A percentile compares a stretch with the other conserved stretches of the same genome.
phyloP scores from a whole-genome alignment of 2,797 vertebrate species.

The Sebastes itinus region DNA sequence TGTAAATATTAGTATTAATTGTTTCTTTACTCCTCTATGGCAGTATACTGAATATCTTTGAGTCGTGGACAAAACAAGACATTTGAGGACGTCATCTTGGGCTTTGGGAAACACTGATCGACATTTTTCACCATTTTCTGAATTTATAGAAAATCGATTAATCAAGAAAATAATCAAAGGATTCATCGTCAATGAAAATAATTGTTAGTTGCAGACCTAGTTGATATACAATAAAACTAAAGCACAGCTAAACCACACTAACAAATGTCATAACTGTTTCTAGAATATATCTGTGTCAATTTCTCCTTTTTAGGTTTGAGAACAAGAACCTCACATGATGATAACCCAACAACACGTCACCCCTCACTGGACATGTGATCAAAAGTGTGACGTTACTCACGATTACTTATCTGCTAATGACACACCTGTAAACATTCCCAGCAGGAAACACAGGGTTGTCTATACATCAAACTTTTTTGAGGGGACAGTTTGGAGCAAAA shows the following conservation, averaged over 20 bases:
- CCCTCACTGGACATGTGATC: slow-evolving; percentile 9
- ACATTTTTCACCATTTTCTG: too few relatives aligned
- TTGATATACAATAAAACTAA: background rate
- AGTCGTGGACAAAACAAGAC: too few relatives aligned
- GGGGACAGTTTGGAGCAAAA: background rate
- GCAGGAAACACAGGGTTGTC: background rate
- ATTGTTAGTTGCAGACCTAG: too few relatives aligned
- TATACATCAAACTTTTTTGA: background rate
- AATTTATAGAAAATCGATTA: too few relatives aligned
- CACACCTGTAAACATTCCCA: slow-evolving; percentile 59
- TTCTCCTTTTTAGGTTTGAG: background rate
- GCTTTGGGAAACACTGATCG: too few relatives aligned
- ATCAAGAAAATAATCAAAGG: too few relatives aligned
- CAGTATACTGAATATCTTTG: too few relatives aligned
- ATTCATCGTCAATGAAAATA: too few relatives aligned
- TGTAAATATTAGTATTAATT: too few relatives aligned
- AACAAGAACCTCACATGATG: background rate
- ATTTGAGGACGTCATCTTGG: background rate
- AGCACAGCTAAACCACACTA: background rate
- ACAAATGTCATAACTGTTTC: background rate
- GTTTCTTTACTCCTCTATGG: too few relatives aligned
- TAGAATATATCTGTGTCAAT: background rate
- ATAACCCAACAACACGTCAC: background rate
- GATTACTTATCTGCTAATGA: slow-evolving; percentile 10
- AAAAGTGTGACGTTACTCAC: background rate